A percentile compares a stretch with the other conserved stretches of the same genome.
Evolutionary conservation across 2,113 vertebrate species (phyloP).

Genomic region (Morone saxatilis): DNA sequence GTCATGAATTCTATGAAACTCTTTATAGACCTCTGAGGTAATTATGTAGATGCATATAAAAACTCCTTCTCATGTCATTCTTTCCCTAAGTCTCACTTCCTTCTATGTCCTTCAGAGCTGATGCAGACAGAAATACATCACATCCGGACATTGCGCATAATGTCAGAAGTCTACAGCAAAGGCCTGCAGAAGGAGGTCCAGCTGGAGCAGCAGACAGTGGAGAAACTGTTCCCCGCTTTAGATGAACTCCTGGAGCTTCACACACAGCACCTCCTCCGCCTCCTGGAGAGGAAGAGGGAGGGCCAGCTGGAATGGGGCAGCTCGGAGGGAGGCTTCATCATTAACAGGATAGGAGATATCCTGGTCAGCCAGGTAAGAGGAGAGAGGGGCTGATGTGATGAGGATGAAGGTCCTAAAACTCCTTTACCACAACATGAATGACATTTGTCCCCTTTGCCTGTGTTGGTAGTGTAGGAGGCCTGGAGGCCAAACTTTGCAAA

Average conservation of each 20-base stretch:
- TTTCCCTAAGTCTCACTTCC: background rate
- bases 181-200: conserved; percentile 92
- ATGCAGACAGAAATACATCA: conserved; percentile 99
- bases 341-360: conserved; percentile 93
- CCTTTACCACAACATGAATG: too few species aligned
- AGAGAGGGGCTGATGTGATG: background rate
- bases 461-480: background rate
- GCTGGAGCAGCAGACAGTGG: conserved; percentile 88
- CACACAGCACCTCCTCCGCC: conserved; percentile 89
- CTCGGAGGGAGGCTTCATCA: conserved; percentile 88
- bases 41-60: background rate
- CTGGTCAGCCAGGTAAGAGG: conserved; percentile 90
- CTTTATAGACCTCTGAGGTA: background rate
- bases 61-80: background rate
- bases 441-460: background rate
- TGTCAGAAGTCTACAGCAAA: conserved; percentile 94
- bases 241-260: conserved; percentile 94
- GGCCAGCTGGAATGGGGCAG: conserved; percentile 75
- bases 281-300: conserved; percentile 94
- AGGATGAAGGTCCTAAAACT: background rate
- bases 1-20: background rate
- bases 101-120: conserved; percentile 83
- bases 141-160: conserved; percentile 94
- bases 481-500: background rate
- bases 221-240: conserved; percentile 92